Evolutionary conservation across 2,888 invertebrate genomes (phyloP).

Genomic region (Phalera bucephala): DNA sequence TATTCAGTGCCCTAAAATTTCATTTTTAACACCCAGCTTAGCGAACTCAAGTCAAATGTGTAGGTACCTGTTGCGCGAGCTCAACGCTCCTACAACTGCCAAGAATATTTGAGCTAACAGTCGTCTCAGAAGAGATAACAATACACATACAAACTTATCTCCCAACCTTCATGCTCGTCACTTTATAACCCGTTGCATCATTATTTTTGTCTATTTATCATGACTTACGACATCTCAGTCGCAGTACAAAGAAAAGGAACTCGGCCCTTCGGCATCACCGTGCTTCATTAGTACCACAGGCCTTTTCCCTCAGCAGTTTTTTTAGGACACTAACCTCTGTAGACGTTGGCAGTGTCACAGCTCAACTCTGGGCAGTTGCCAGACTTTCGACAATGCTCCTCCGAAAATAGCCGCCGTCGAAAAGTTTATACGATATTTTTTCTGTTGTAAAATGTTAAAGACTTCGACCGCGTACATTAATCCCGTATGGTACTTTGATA

Average conservation of each 20-base stretch:
- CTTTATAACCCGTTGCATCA: background rate
- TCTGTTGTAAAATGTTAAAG: conserved; percentile 42
- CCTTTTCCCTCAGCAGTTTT: conserved; percentile 54
- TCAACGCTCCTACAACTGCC: no score
- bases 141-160: no score
- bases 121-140: no score
- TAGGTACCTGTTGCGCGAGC: no score
- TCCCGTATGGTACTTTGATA: conserved; percentile 20
- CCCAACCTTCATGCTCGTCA: background rate
- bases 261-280: conserved; percentile 5
- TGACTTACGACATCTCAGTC: background rate
- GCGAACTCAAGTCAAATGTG: no score
- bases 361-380: conserved; percentile 65
- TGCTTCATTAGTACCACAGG: conserved; percentile 43
- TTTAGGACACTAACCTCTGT: conserved; percentile 76
- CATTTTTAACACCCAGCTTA: no score
- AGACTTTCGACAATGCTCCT: conserved; percentile 73
- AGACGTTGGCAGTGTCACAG: conserved; percentile 77
- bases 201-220: background rate
- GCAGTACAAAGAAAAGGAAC: conserved; percentile 1
- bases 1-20: no score
- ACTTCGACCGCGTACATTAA: conserved; percentile 28
- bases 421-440: conserved; percentile 62
- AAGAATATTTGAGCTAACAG: no score
- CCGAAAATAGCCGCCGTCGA: conserved; percentile 65